phyloP scores from a whole-genome alignment of 2,888 invertebrate genomes.

The Brachynemurus nebulosus region DNA sequence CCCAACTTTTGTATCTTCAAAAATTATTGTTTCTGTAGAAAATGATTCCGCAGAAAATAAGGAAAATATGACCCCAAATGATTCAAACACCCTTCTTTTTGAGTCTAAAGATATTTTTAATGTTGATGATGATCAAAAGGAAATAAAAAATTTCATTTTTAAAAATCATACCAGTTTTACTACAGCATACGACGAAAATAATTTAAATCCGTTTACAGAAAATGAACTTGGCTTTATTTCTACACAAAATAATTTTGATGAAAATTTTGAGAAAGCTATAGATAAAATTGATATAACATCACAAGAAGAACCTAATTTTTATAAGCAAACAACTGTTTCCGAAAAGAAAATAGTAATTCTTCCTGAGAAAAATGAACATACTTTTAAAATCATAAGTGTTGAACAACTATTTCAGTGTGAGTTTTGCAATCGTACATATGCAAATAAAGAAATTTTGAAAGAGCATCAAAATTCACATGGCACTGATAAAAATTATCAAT shows the following conservation, averaged over 20 bases:
- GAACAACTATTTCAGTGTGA: constrained; percentile 41
- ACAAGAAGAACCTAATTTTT: constrained; percentile 4
- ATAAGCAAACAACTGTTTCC: background rate
- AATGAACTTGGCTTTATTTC: no score
- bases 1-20: constrained; percentile 6
- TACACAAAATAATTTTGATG: constrained; percentile 12
- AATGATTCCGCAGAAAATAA: constrained; percentile 4
- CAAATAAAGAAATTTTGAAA: constrained; percentile 34
- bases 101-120: no score
- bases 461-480: constrained; percentile 32
- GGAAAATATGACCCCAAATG: constrained; percentile 1
- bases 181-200: no score
- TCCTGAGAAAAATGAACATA: background rate
- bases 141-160: no score
- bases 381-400: constrained; percentile 25
- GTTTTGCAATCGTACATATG: constrained; percentile 43
- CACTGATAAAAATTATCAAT: constrained; percentile 33
- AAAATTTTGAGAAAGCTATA: constrained; percentile 13
- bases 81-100: no score
- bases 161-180: no score
- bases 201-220: no score
- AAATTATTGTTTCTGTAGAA: background rate
- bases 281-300: constrained; percentile 4
- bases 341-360: constrained; percentile 2
- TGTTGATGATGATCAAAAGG: no score